A percentile compares a stretch with the other conserved stretches of the same genome.
These are phyloP conservation scores for Cheirogaleus major DNA, from an alignment of 2,797 vertebrate genomes.

Conservation along the genomic window DNA sequence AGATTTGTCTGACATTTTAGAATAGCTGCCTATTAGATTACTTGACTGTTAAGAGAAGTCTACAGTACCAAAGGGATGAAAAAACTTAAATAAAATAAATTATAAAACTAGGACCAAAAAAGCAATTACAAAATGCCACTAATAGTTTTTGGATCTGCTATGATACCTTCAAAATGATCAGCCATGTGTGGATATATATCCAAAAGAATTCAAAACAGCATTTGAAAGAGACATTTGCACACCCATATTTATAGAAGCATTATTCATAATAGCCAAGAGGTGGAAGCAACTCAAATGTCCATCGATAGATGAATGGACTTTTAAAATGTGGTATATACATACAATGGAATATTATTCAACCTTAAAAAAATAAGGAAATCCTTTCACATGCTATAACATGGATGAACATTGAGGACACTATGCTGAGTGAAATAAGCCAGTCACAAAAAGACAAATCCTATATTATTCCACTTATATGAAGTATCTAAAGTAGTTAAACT, in stretches of 20 bases:
- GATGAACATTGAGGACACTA: neutral
- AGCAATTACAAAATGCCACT: neutral
- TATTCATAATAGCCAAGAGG: neutral
- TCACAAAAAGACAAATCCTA: neutral
- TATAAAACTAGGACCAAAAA: neutral
- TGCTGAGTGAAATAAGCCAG: neutral
- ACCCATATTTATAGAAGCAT: neutral
- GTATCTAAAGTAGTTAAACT: neutral
- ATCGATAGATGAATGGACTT: neutral
- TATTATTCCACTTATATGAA: neutral
- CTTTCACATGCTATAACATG: neutral
- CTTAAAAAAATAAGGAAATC: neutral
- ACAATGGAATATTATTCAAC: neutral
- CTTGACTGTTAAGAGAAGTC: neutral
- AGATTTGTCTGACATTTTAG: neutral
- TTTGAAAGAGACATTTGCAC: neutral
- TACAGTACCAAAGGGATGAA: neutral
- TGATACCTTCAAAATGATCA: neutral
- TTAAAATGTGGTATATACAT: neutral
- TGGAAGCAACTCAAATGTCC: neutral
- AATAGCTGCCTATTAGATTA: neutral
- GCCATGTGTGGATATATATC: neutral
- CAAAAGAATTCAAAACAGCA: neutral
- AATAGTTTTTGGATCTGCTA: neutral
- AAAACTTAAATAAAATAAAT: neutral